These are phyloP conservation scores for Copidosoma floridanum DNA, from an alignment of 1,140 invertebrate species.

Conservation along the genomic window DNA sequence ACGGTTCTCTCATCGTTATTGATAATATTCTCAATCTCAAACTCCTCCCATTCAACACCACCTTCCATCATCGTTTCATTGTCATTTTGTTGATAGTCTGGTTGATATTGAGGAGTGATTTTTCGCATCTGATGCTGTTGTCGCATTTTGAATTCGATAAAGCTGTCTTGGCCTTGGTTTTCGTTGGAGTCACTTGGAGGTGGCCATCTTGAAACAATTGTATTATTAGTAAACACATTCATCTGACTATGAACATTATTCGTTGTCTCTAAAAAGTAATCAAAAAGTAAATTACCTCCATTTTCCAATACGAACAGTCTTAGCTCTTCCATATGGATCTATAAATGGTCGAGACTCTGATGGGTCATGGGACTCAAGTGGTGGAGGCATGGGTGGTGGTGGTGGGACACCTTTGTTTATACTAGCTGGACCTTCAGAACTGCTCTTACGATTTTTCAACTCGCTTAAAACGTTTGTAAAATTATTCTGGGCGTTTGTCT, in stretches of 20 bases:
- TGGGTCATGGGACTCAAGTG: conserved; percentile 74
- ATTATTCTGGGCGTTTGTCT: conserved; percentile 55
- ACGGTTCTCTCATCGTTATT: conserved; percentile 43
- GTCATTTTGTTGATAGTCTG: conserved; percentile 52
- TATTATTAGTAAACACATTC: background rate
- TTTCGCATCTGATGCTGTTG: conserved; percentile 69
- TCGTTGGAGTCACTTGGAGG: conserved; percentile 77
- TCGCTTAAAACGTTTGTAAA: conserved; percentile 61
- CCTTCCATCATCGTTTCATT: conserved; percentile 52
- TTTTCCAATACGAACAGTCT: conserved; percentile 93
- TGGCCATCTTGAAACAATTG: conserved; percentile 78
- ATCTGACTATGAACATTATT: background rate
- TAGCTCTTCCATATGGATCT: conserved; percentile 88
- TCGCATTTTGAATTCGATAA: conserved; percentile 85
- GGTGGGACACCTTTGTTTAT: conserved; percentile 65
- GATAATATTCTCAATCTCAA: conserved; percentile 65
- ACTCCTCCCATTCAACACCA: conserved; percentile 77
- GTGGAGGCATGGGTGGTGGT: conserved; percentile 82
- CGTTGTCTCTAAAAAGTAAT: too few species aligned
- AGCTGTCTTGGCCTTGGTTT: conserved; percentile 65
- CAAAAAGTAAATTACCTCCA: too few species aligned
- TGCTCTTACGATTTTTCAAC: conserved; percentile 62
- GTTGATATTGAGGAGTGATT: conserved; percentile 67
- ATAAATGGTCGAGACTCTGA: conserved; percentile 78
- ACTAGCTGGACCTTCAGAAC: conserved; percentile 59